A percentile compares a stretch with the other conserved stretches of the same genome.
Conservation (phyloP, 2,888 invertebrate species). For the Rhagophthalmus giganteus region DNA sequence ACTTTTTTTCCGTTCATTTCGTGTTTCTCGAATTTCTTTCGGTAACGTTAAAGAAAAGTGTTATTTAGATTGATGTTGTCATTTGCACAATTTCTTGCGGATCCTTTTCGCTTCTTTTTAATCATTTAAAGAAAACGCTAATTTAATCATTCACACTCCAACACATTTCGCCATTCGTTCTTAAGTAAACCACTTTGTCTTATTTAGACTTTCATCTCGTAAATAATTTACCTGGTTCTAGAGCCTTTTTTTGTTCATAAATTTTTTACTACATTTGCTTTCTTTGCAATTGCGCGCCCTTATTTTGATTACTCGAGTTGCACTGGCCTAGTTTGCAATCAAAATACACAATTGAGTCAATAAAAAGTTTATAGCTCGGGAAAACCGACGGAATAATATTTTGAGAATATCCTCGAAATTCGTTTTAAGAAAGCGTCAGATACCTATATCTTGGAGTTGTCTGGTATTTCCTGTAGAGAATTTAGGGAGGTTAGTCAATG, state of each 20-base stretch:
- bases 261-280: not conserved
- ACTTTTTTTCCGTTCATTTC: not conserved
- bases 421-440: not conserved
- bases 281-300: not conserved
- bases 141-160: constrained; percentile 17
- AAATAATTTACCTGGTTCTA: not conserved
- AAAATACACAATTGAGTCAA: not conserved
- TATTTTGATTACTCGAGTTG: not conserved
- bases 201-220: constrained; percentile 6
- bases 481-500: constrained; percentile 41
- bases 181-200: not conserved
- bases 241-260: not conserved
- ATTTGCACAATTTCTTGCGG: not conserved
- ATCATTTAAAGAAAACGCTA: constrained; percentile 24
- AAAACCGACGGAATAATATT: not conserved
- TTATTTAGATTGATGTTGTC: not conserved
- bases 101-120: constrained; percentile 1
- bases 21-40: not conserved
- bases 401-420: not conserved
- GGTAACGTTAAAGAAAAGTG: not conserved
- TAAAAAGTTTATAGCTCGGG: not conserved
- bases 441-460: constrained; percentile 3
- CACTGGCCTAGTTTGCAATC: not conserved
- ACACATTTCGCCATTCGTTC: constrained; percentile 1
- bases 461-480: constrained; percentile 18